Base-by-base conservation (phyloP, 2,113 vertebrate genomes). In the Brachyistius frenatus region DNA sequence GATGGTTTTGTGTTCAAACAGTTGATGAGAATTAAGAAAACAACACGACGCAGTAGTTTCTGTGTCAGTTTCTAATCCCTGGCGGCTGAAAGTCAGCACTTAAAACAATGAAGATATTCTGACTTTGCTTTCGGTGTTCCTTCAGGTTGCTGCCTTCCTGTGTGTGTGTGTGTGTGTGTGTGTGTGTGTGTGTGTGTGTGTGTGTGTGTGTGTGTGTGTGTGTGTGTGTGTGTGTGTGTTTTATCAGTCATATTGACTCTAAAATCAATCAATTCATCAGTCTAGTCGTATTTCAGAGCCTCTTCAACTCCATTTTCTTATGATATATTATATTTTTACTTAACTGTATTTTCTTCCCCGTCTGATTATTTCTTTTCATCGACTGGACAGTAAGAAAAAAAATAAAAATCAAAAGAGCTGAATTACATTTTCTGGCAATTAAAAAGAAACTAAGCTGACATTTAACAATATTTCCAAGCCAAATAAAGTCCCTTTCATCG, bases 401-500 rank as follows among this genome's bases (percentile, higher is more conserved):
- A n/a, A n/a, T n/a, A n/a, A n/a, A n/a, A n/a, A n/a, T 78, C 47
- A 5, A 61, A 71, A 60, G 3, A 61, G n/a, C 13, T n/a, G 13
- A 32, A 36, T 75, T 67, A 5, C n/a, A 31, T 77, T 60, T 74
- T 50, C 61, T 41, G 16, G 7, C 31, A 30, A 61, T 64, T 58
- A 50, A 52, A 84, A 75, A 73, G 16, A 16, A 66, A 30, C 15
- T 23, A 33, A 80, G 33, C 44, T 16, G 16, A 70, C 65, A 36
- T 33, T 73, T 49, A 33, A 50, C 35, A 11, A 66, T 23, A 46
- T 86, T 63, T 75, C 67, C 2, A 55, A 73, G 55, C 52, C 71
- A 66, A n/a, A 76, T 76, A 6, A 6, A 52, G 46, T 77, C 62
- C 55, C 33, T 76, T 80, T 86, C 63, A 78, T 76, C 13, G 2